phyloP scores from a whole-genome alignment of 1,140 invertebrate species.

The Pachypsylla venusta region DNA sequence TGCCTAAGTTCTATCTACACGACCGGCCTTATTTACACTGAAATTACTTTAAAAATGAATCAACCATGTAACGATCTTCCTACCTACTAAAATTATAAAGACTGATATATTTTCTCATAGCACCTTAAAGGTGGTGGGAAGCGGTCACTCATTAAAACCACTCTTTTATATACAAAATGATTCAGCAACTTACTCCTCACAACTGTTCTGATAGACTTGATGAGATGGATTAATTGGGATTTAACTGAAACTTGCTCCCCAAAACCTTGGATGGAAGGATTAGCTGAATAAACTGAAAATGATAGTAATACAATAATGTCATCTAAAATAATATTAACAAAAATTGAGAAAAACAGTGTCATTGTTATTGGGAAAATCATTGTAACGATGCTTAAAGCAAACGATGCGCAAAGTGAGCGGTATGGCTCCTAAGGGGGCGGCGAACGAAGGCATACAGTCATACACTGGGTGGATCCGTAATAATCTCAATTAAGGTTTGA shows the following conservation, averaged over 20 bases:
- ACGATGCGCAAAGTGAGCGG: too few relatives aligned
- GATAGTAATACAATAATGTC: constrained; percentile 3
- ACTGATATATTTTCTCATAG: neutral
- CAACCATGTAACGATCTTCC: neutral
- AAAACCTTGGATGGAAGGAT: constrained; percentile 50
- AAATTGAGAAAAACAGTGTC: neutral
- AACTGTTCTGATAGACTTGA: constrained; percentile 80
- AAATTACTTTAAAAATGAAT: neutral
- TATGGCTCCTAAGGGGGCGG: too few relatives aligned
- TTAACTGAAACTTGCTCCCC: constrained; percentile 64
- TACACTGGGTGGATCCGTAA: constrained; percentile 1
- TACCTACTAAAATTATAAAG: neutral
- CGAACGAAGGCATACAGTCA: neutral
- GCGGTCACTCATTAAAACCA: neutral
- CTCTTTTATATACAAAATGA: neutral
- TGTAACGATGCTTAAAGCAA: neutral
- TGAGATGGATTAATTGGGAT: constrained; percentile 68
- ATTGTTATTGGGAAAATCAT: neutral
- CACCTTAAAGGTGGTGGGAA: neutral
- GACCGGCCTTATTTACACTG: neutral
- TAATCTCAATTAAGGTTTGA: neutral
- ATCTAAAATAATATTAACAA: neutral
- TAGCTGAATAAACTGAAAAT: constrained; percentile 51
- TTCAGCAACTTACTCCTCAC: constrained; percentile 60
- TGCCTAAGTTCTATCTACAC: too few relatives aligned